Base-by-base conservation (phyloP, 2,797 vertebrate species). In the Chelidonichthys spinosus region DNA sequence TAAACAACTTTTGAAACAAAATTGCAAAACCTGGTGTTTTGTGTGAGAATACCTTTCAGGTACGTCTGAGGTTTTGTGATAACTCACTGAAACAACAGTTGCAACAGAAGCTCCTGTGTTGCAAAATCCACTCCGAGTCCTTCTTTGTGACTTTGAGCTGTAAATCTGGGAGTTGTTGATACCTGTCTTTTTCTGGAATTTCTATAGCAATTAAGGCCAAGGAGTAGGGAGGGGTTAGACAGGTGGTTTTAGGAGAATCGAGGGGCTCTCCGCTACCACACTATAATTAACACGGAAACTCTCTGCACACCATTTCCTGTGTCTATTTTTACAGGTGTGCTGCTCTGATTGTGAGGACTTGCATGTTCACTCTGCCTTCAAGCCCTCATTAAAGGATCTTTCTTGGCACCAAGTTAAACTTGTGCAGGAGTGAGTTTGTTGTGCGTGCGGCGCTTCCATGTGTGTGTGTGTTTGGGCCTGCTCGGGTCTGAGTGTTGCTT, bases 281-380 rank as follows among this genome's bases (percentile, higher is more conserved):
- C 93, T 95, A 83, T 95, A 95, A 95, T 95, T 95, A 95, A 87
- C 70, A 69, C 84, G 92, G 92, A 94, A 95, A 88, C 90, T 89
- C 89, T 94, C 89, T 91, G 87, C 81, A 85, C 84, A 84, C 81
- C 78, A 86, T 91, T 94, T 94, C 93, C 93, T 92, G 65, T 93
- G 92, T 92, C 89, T 94, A 90, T 94, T 94, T 95, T 93, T 94
- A 86, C 94, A 95, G 94, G 95, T 95, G 94, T 95, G 89, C 85
- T 13, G 25, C 76, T 89, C 71, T 85, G 81, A 89, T 92, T 85
- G 67, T 44, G 79, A 87, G 81, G 83, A 88, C 89, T 91, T 91
- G 84, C 85, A 76, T 85, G 82, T 86, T 83, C 65, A 71, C 25
- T 33, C 79, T 53, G 56, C 70, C 75, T 81, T 66, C 33, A 18